These are phyloP conservation scores for Nerophis ophidion DNA, from an alignment of 2,113 vertebrate genomes.

Conservation along the genomic window DNA sequence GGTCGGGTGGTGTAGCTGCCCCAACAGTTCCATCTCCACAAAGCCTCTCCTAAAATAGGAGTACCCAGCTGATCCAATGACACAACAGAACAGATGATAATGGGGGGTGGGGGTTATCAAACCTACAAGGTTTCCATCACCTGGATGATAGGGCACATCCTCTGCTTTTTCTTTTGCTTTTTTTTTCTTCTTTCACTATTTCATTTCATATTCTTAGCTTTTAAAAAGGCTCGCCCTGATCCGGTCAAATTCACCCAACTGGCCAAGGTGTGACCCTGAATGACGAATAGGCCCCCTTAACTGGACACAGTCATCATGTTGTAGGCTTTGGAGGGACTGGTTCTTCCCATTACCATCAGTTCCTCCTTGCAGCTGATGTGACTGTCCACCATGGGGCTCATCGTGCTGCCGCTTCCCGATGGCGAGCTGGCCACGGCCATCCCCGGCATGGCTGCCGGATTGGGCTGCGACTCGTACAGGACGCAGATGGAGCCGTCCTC, in stretches of 20 bases:
- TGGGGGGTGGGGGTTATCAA: constrained; percentile 49
- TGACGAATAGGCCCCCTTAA: constrained; percentile 72
- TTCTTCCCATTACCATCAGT: constrained; percentile 91
- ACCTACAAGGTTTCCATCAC: constrained; percentile 87
- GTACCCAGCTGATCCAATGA: constrained; percentile 85
- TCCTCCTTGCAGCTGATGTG: constrained; percentile 99
- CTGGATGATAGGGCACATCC: constrained; percentile 85
- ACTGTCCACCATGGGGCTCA: constrained; percentile 89
- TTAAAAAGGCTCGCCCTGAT: constrained; percentile 64
- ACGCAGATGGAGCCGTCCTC: constrained; percentile 99
- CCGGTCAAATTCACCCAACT: constrained; percentile 37
- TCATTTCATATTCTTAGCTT: constrained; percentile 71
- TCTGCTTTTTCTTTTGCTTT: constrained; percentile 62
- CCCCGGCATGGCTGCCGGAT: constrained; percentile 49
- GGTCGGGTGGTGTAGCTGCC: constrained; percentile 69
- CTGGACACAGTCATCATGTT: constrained; percentile 99
- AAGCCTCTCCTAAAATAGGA: constrained; percentile 79
- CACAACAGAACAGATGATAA: constrained; percentile 64
- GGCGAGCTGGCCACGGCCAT: constrained; percentile 52
- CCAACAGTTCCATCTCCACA: constrained; percentile 66
- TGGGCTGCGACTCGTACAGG: constrained; percentile 91
- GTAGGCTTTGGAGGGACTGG: constrained; percentile 96
- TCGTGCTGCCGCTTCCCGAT: constrained; percentile 66
- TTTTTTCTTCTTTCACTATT: constrained; percentile 61
- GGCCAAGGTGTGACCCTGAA: constrained; percentile 55